Evolutionary conservation across 2,888 invertebrate species (phyloP).

Genomic region (Crepidodera aurea): DNA sequence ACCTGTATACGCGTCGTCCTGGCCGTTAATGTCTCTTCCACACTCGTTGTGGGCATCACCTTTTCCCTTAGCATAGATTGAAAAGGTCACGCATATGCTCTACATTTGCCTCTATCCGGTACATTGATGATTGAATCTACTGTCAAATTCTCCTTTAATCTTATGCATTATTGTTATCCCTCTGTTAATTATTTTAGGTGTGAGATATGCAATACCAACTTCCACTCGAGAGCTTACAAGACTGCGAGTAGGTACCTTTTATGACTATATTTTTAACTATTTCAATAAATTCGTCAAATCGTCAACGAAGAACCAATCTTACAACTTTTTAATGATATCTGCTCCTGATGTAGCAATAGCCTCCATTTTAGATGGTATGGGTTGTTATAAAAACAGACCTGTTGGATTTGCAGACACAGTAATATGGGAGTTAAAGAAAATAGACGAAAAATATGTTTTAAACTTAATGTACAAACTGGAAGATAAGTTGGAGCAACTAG

Average conservation of each 20-base stretch:
- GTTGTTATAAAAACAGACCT: constrained; percentile 64
- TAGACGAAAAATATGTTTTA: constrained; percentile 12
- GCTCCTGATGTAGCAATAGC: constrained; percentile 80
- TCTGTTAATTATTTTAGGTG: no score
- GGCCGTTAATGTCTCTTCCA: no score
- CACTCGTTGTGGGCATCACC: no score
- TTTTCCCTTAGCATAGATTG: no score
- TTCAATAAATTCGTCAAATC: constrained; percentile 59
- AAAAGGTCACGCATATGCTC: no score
- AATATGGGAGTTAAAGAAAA: constrained; percentile 29
- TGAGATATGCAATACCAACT: neutral
- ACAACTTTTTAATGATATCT: constrained; percentile 74
- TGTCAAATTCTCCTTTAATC: no score
- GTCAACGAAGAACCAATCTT: constrained; percentile 29
- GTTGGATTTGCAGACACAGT: constrained; percentile 31
- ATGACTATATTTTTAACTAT: constrained; percentile 71
- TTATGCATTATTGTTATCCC: no score
- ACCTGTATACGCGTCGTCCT: no score
- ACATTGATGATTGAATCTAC: no score
- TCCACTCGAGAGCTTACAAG: constrained; percentile 61
- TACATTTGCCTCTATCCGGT: no score
- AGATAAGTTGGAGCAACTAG: constrained; percentile 2
- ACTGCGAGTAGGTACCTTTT: constrained; percentile 66
- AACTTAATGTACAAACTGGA: constrained; percentile 31
- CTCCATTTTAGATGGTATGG: constrained; percentile 72